Evolutionary conservation across 2,888 invertebrate species (phyloP).

Genomic region (Argyresthia albistria): DNA sequence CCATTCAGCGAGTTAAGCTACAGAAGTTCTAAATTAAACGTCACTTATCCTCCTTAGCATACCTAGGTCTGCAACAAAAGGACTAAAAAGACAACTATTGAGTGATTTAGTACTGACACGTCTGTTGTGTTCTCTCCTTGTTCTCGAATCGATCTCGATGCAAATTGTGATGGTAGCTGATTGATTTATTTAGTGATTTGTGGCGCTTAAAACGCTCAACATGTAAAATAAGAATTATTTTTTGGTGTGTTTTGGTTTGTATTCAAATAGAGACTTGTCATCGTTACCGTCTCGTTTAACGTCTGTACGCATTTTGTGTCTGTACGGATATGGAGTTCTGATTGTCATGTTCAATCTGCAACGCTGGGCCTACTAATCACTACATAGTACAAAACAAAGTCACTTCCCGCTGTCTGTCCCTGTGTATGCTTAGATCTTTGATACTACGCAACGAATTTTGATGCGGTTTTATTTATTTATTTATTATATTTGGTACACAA

Average conservation of each 20-base stretch:
- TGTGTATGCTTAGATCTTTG: no score
- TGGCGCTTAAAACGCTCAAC: conserved; percentile 7
- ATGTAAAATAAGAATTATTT: neutral
- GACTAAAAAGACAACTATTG: conserved; percentile 18
- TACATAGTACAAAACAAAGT: no score
- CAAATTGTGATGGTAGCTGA: conserved; percentile 50
- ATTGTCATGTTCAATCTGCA: no score
- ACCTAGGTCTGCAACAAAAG: conserved; percentile 11
- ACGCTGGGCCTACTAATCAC: no score
- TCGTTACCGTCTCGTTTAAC: no score
- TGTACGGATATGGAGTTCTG: no score
- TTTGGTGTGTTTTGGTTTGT: neutral
- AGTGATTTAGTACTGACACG: conserved; percentile 43
- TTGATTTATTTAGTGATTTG: conserved; percentile 42
- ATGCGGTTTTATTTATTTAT: no score
- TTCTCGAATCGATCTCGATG: conserved; percentile 42
- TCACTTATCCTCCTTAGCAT: conserved; percentile 6
- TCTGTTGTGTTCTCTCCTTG: conserved; percentile 15
- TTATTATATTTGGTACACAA: no score
- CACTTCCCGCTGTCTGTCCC: no score
- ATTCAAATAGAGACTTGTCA: no score
- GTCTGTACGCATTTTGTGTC: no score
- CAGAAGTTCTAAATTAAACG: conserved; percentile 27
- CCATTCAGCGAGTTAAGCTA: neutral
- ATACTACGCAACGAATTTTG: no score